These are phyloP conservation scores for Rhopalosiphum padi DNA, from an alignment of 1,140 invertebrate genomes.

Conservation along the genomic window DNA sequence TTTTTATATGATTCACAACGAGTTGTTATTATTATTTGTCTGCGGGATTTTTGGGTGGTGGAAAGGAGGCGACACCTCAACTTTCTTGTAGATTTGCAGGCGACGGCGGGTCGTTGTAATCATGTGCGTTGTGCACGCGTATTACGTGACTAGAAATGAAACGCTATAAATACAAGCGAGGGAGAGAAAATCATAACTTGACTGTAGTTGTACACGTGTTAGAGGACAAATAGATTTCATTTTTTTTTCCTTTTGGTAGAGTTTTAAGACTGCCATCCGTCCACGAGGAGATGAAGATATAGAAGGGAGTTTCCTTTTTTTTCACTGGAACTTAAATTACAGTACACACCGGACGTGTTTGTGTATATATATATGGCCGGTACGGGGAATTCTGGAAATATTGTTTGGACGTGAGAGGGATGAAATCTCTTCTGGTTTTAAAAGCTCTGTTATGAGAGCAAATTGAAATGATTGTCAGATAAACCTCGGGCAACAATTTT, in stretches of 20 bases:
- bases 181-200: conserved; percentile 32
- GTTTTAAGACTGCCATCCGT: background rate
- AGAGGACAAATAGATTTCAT: conserved; percentile 26
- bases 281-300: background rate
- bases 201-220: conserved; percentile 36
- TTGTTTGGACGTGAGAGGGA: conserved; percentile 36
- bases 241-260: background rate
- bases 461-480: conserved; percentile 23
- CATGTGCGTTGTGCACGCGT: background rate
- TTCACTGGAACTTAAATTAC: conserved; percentile 34
- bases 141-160: conserved; percentile 42
- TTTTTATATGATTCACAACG: conserved; percentile 10
- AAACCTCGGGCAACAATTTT: conserved; percentile 19
- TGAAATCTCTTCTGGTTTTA: conserved; percentile 15
- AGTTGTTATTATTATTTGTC: conserved; percentile 22
- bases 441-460: conserved; percentile 4
- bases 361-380: background rate
- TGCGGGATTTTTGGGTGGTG: background rate
- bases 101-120: background rate
- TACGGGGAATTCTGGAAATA: conserved; percentile 1
- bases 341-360: background rate
- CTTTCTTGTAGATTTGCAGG: background rate
- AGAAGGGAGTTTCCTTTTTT: background rate
- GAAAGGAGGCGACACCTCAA: background rate
- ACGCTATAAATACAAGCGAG: conserved; percentile 5